Percentiles rank a stretch among this genome's conserved stretches.
Evolutionary conservation across 2,888 invertebrate species (phyloP).

Genomic region (Glyphotaelius pellucidus): DNA sequence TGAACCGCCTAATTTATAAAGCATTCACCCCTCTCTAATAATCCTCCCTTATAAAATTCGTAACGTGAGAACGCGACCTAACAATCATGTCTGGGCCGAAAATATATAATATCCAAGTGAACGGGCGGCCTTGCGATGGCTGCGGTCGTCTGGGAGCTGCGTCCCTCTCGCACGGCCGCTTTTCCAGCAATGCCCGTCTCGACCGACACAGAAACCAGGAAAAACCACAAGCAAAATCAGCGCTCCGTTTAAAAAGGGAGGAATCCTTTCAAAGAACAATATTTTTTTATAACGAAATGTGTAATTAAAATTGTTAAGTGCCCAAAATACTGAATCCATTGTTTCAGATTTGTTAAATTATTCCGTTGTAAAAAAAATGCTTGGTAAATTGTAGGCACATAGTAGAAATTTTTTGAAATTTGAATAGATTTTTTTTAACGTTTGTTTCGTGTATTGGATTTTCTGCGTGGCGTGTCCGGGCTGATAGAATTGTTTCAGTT

Average conservation of each 20-base stretch:
- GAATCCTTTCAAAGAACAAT: background rate
- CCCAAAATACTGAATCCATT: background rate
- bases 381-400: background rate
- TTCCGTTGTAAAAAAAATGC: background rate
- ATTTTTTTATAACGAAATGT: background rate
- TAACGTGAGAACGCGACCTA: background rate
- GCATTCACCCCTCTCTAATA: background rate
- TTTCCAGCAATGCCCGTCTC: slow-evolving; percentile 36
- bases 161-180: background rate
- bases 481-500: slow-evolving; percentile 1
- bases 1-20: background rate
- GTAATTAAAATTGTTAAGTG: background rate
- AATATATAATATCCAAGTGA: slow-evolving; percentile 29
- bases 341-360: background rate
- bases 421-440: background rate
- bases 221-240: background rate
- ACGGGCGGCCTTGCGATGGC: slow-evolving; percentile 9
- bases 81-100: slow-evolving; percentile 40
- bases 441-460: background rate
- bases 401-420: background rate
- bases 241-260: background rate
- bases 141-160: slow-evolving; percentile 25
- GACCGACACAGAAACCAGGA: background rate
- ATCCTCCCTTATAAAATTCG: background rate
- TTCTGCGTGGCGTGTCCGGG: background rate